These are phyloP conservation scores for Trogon surrucura DNA, from an alignment of 2,113 vertebrate species.

Conservation along the genomic window DNA sequence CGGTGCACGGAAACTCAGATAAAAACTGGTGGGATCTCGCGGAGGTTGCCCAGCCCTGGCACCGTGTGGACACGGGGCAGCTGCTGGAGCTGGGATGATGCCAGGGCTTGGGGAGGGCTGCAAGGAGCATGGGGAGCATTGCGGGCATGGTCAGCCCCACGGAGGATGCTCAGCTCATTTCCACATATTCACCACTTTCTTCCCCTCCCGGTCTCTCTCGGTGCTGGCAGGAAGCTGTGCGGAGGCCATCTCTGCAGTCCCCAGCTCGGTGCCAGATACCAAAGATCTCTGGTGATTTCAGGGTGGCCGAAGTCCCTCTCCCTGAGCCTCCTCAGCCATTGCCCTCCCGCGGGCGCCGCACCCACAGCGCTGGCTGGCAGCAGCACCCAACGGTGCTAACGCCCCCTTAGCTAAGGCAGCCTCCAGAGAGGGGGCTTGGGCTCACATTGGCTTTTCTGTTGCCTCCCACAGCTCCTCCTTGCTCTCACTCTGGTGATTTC, in stretches of 20 bases:
- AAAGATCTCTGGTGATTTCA: not conserved
- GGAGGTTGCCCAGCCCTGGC: not conserved
- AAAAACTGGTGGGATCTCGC: not conserved
- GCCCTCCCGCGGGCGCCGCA: fast-evolving
- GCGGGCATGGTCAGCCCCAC: fast-evolving
- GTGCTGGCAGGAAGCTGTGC: not conserved
- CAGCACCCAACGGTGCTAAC: not conserved
- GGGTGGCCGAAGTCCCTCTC: not conserved
- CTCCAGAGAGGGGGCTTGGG: not conserved
- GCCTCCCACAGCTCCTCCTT: slow-evolving; percentile 4
- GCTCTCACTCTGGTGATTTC: not conserved
- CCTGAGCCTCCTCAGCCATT: not conserved
- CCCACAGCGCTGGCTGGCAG: fast-evolving
- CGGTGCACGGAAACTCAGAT: not conserved
- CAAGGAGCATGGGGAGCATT: not conserved
- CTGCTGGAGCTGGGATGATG: not conserved
- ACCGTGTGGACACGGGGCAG: fast-evolving
- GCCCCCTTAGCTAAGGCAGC: not conserved
- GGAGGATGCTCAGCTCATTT: not conserved
- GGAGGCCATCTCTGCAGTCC: fast-evolving
- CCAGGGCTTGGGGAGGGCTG: not conserved
- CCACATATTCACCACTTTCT: not conserved
- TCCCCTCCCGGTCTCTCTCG: not conserved
- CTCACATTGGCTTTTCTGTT: not conserved
- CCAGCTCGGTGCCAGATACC: not conserved